phyloP scores from a whole-genome alignment of 1,140 invertebrate species.

The Lordiphosa stackelbergi region DNA sequence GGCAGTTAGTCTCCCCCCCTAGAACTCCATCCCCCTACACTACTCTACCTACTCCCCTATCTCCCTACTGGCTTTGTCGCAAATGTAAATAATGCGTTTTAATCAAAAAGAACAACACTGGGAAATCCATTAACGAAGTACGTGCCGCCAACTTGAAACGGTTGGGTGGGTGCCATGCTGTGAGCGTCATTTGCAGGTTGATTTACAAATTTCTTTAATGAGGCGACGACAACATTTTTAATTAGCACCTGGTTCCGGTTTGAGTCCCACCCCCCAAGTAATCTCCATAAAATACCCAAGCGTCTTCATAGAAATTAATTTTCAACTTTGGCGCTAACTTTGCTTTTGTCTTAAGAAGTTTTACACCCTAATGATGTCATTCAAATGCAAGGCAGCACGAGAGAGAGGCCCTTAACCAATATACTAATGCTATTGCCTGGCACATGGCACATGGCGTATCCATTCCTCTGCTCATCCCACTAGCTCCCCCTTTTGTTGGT shows the following conservation, averaged over 20 bases:
- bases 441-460: neutral
- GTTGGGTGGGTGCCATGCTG: slow-evolving; percentile 8
- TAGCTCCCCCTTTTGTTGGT: slow-evolving; percentile 22
- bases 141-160: slow-evolving; percentile 43
- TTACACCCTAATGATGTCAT: slow-evolving; percentile 39
- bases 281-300: slow-evolving; percentile 59
- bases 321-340: slow-evolving; percentile 17
- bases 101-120: slow-evolving; percentile 60
- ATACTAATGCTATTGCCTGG: slow-evolving; percentile 33
- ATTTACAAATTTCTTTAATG: slow-evolving; percentile 75
- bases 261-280: slow-evolving; percentile 14
- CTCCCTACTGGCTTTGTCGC: slow-evolving; percentile 18
- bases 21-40: slow-evolving; percentile 1
- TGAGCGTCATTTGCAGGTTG: slow-evolving; percentile 50
- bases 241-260: slow-evolving; percentile 63
- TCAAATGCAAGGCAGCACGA: slow-evolving; percentile 19
- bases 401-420: slow-evolving; percentile 33
- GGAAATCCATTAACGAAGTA: slow-evolving; percentile 61
- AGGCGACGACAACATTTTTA: slow-evolving; percentile 69
- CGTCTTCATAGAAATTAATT: slow-evolving; percentile 55
- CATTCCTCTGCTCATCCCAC: neutral
- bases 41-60: slow-evolving; percentile 1
- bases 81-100: slow-evolving; percentile 73
- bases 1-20: neutral
- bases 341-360: slow-evolving; percentile 12